phyloP scores from a whole-genome alignment of 2,797 vertebrate genomes.

The Fringilla coelebs region DNA sequence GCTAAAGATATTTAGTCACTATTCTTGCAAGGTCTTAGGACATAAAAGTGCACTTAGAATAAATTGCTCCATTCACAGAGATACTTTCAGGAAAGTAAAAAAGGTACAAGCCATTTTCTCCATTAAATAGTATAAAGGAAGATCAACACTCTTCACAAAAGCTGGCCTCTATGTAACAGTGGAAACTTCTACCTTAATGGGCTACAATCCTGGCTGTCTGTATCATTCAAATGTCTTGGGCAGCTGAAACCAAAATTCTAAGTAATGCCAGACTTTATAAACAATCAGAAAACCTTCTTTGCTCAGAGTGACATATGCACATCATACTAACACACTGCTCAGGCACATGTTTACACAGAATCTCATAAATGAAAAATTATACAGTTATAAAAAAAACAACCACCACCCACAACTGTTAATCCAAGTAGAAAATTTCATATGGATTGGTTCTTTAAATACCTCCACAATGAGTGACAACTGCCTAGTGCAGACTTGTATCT shows the following conservation, averaged over 20 bases:
- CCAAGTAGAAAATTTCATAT: background rate
- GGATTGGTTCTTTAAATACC: background rate
- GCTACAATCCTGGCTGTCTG: background rate
- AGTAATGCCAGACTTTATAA: background rate
- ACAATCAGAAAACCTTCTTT: background rate
- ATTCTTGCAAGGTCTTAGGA: background rate
- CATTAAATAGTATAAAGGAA: background rate
- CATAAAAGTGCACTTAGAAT: background rate
- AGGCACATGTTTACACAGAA: background rate
- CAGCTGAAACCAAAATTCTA: background rate
- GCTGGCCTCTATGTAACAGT: accelerated
- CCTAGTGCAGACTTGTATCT: background rate
- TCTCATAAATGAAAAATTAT: background rate
- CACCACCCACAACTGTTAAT: background rate
- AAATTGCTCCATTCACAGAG: background rate
- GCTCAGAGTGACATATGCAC: background rate
- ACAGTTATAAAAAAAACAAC: background rate
- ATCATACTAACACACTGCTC: background rate
- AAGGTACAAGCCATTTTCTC: background rate
- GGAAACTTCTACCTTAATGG: background rate
- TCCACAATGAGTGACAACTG: background rate
- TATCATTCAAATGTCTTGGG: background rate
- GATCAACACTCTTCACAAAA: background rate
- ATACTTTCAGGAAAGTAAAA: background rate
- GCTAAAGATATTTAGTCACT: background rate